Conservation (phyloP, 2,888 invertebrate species). For the Parochlus steinenii region DNA sequence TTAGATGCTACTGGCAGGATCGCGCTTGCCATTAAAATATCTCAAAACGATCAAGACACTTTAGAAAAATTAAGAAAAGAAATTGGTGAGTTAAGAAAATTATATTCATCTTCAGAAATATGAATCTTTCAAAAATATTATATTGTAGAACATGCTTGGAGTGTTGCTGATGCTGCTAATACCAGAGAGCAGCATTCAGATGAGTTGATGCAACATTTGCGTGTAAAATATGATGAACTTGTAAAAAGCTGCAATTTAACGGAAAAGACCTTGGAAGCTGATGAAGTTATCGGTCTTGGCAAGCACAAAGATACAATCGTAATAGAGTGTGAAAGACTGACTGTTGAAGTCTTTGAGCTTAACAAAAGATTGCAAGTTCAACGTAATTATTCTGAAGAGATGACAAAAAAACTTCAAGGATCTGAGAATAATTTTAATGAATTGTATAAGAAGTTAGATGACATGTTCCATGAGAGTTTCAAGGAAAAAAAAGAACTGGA, state of each 20-base stretch:
- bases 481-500: too few species aligned
- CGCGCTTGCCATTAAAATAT: conserved; percentile 1
- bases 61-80: neutral
- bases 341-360: conserved; percentile 1
- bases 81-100: too few species aligned
- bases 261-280: neutral
- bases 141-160: too few species aligned
- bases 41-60: conserved; percentile 3
- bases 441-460: too few species aligned
- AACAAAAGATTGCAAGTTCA: conserved; percentile 2
- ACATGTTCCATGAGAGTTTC: too few species aligned
- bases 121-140: too few species aligned
- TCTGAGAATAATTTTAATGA: too few species aligned
- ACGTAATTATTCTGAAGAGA: conserved; percentile 5
- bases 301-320: neutral
- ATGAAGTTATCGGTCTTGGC: neutral
- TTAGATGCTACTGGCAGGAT: conserved; percentile 3
- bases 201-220: neutral
- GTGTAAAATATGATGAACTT: neutral
- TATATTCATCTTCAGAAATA: too few species aligned
- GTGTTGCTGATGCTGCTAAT: neutral
- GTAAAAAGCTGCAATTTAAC: neutral
- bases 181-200: neutral
- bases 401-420: too few species aligned
- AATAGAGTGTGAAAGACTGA: conserved; percentile 3